Evolutionary conservation across 2,113 vertebrate species (phyloP).

Genomic region (Ageneiosus marmoratus): DNA sequence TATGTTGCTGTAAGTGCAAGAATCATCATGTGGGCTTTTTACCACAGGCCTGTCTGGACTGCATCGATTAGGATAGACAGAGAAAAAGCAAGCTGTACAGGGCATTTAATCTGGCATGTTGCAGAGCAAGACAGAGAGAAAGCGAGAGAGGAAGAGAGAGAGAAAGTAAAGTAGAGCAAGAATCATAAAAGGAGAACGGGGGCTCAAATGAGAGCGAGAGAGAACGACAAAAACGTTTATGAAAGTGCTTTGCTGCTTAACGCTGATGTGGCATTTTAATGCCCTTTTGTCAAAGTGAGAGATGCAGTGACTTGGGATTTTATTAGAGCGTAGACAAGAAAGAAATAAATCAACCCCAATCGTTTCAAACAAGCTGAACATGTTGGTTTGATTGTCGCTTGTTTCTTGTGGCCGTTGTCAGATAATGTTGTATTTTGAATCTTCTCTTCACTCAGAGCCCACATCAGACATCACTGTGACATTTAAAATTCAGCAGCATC

Average conservation of each 20-base stretch:
- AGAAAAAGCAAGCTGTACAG: constrained; percentile 26
- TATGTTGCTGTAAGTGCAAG: constrained; percentile 23
- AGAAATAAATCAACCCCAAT: neutral
- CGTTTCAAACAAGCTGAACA: neutral
- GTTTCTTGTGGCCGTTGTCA: neutral
- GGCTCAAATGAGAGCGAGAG: neutral
- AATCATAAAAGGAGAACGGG: neutral
- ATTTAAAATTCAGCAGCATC: neutral
- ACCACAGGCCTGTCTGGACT: constrained; percentile 25
- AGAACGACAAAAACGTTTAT: constrained; percentile 21
- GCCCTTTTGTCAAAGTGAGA: constrained; percentile 44
- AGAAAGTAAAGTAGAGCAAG: constrained; percentile 7
- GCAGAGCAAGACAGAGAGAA: neutral
- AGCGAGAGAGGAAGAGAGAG: neutral
- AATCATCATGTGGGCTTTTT: neutral
- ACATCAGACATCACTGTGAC: neutral
- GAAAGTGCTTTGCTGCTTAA: constrained; percentile 40
- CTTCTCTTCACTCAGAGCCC: neutral
- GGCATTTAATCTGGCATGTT: constrained; percentile 35
- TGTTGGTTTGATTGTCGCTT: neutral
- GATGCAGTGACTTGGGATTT: constrained; percentile 38
- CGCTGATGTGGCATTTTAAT: constrained; percentile 48
- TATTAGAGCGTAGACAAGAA: neutral
- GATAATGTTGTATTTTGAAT: neutral
- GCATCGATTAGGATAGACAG: neutral